phyloP scores from a whole-genome alignment of 1,140 invertebrate species.

The Grapholita molesta region DNA sequence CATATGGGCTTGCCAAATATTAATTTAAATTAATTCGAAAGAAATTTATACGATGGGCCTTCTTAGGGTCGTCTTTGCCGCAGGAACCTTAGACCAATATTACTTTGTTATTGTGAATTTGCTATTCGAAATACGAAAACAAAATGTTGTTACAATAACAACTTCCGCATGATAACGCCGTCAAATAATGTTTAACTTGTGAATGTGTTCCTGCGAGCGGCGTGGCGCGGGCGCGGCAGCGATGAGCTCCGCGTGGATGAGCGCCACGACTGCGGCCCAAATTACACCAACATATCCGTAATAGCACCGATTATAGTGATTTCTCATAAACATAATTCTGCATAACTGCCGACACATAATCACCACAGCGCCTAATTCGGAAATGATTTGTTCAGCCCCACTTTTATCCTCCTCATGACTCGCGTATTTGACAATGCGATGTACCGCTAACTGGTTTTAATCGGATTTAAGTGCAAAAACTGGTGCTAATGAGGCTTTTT shows the following conservation, averaged over 20 bases:
- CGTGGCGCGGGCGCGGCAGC: background rate
- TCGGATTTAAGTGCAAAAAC: background rate
- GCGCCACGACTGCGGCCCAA: background rate
- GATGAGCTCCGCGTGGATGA: background rate
- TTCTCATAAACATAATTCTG: background rate
- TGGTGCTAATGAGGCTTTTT: background rate
- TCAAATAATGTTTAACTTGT: too few species aligned
- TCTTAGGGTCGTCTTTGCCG: too few species aligned
- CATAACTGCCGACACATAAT: background rate
- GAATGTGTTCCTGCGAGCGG: too few species aligned
- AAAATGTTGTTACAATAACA: too few species aligned
- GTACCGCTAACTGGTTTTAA: background rate
- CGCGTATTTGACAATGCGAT: background rate
- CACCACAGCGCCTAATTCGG: background rate
- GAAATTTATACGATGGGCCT: too few species aligned
- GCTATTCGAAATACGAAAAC: too few species aligned
- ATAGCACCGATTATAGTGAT: background rate
- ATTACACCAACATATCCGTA: background rate
- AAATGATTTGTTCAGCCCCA: background rate
- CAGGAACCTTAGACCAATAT: too few species aligned
- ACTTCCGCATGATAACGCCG: too few species aligned
- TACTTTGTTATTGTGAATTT: too few species aligned
- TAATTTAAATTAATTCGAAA: too few species aligned
- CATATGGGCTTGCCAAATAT: too few species aligned
- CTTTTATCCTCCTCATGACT: background rate